A percentile compares a stretch with the other conserved stretches of the same genome.
phyloP scores from a whole-genome alignment of 2,888 invertebrate species.

The Ethmia dodecea region DNA sequence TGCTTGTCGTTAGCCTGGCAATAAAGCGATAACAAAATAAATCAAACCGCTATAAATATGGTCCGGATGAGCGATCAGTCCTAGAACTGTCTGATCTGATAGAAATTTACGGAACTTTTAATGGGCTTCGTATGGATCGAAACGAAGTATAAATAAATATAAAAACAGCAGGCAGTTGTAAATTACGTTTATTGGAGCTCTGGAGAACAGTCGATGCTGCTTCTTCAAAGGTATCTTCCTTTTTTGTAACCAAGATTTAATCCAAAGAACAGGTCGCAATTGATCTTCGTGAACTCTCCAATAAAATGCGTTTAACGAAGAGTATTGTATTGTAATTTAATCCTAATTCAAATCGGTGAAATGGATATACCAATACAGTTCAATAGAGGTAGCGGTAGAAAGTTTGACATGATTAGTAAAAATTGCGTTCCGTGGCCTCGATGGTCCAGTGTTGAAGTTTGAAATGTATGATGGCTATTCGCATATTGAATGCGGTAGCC shows the following conservation, averaged over 20 bases:
- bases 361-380: conserved; percentile 22
- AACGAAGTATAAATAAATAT: conserved; percentile 60
- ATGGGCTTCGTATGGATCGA: conserved; percentile 55
- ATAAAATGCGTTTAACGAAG: conserved; percentile 28
- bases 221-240: conserved; percentile 31
- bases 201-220: conserved; percentile 23
- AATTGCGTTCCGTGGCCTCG: conserved; percentile 19
- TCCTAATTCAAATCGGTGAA: conserved; percentile 4
- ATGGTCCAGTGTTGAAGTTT: conserved; percentile 12
- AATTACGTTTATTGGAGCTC: conserved; percentile 62
- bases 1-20: conserved; percentile 72
- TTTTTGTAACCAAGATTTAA: conserved; percentile 30
- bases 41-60: conserved; percentile 73
- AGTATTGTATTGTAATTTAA: conserved; percentile 34
- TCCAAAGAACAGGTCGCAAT: conserved; percentile 7
- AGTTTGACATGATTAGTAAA: conserved; percentile 37
- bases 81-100: conserved; percentile 59
- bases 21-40: conserved; percentile 77
- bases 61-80: conserved; percentile 67
- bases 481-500: conserved; percentile 24
- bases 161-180: conserved; percentile 56
- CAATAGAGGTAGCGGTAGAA: conserved; percentile 30
- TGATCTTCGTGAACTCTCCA: conserved; percentile 11
- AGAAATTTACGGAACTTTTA: conserved; percentile 67
- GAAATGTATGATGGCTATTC: not conserved